Conservation (phyloP, 2,888 invertebrate species). For the Patella depressa region DNA sequence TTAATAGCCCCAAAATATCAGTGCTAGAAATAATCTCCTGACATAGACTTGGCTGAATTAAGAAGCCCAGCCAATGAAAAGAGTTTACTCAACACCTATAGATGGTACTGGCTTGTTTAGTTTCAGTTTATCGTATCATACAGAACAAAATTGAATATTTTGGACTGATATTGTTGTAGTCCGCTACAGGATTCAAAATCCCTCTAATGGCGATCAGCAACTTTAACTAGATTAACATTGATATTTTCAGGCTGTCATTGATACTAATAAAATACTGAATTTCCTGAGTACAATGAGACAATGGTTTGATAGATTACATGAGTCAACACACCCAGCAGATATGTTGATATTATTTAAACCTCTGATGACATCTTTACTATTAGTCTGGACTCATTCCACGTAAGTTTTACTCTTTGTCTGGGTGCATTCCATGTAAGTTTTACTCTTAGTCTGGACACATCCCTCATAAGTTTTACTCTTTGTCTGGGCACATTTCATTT, state of each 20-base stretch:
- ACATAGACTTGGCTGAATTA: no score
- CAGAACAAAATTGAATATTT: no score
- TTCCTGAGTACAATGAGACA: slow-evolving; percentile 66
- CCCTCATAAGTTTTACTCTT: slow-evolving; percentile 53
- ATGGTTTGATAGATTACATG: slow-evolving; percentile 64
- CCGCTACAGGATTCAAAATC: no score
- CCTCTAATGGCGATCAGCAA: no score
- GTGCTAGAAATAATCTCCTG: no score
- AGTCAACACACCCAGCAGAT: slow-evolving; percentile 54
- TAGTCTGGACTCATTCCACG: slow-evolving; percentile 68
- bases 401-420: slow-evolving; percentile 59
- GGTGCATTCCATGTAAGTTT: slow-evolving; percentile 62
- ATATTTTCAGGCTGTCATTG: slow-evolving; percentile 58
- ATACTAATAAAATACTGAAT: slow-evolving; percentile 64
- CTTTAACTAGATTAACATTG: no score
- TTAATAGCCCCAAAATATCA: no score
- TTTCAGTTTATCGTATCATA: no score
- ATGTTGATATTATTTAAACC: slow-evolving; percentile 67
- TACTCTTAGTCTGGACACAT: slow-evolving; percentile 60
- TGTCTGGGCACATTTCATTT: slow-evolving; percentile 68
- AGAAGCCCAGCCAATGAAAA: no score
- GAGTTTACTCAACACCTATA: no score
- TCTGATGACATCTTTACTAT: slow-evolving; percentile 65
- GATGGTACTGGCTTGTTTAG: no score
- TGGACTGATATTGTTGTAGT: no score